Evolutionary conservation across 2,797 vertebrate species (phyloP).

Genomic region (Acrossocheilus fasciatus): DNA sequence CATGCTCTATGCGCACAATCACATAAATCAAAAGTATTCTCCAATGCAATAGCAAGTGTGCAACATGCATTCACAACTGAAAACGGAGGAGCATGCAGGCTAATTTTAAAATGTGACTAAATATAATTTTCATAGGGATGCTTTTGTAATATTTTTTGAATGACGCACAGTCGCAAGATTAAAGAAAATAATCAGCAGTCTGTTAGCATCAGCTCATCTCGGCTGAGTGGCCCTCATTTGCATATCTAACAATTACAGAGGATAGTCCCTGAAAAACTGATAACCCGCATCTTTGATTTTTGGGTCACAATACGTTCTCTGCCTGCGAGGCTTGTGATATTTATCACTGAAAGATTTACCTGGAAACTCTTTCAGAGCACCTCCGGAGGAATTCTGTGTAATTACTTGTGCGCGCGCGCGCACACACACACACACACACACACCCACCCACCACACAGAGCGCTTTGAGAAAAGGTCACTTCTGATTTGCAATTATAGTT

Average conservation of each 20-base stretch:
- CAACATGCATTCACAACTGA: neutral
- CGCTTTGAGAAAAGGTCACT: slow-evolving; percentile 48
- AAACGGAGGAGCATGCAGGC: neutral
- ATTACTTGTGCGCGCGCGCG: neutral
- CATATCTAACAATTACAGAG: slow-evolving; percentile 42
- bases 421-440: neutral
- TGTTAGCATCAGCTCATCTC: slow-evolving; percentile 37
- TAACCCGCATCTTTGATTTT: slow-evolving; percentile 31
- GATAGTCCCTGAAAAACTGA: slow-evolving; percentile 34
- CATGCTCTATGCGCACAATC: neutral
- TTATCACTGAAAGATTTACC: slow-evolving; percentile 43
- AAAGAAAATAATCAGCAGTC: slow-evolving; percentile 31
- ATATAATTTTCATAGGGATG: neutral
- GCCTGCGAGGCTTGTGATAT: slow-evolving; percentile 41
- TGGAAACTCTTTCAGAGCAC: slow-evolving; percentile 38
- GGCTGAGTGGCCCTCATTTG: slow-evolving; percentile 41
- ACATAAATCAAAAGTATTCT: neutral
- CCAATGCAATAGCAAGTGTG: neutral
- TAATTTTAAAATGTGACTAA: neutral
- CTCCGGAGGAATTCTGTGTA: slow-evolving; percentile 32
- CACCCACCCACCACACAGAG: neutral
- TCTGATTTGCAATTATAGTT: slow-evolving; percentile 49
- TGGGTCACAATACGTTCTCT: slow-evolving; percentile 28
- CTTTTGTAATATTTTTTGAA: neutral
- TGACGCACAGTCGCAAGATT: slow-evolving; percentile 1